These are phyloP conservation scores for Chironomus tepperi DNA, from an alignment of 1,140 invertebrate genomes.

Conservation along the genomic window DNA sequence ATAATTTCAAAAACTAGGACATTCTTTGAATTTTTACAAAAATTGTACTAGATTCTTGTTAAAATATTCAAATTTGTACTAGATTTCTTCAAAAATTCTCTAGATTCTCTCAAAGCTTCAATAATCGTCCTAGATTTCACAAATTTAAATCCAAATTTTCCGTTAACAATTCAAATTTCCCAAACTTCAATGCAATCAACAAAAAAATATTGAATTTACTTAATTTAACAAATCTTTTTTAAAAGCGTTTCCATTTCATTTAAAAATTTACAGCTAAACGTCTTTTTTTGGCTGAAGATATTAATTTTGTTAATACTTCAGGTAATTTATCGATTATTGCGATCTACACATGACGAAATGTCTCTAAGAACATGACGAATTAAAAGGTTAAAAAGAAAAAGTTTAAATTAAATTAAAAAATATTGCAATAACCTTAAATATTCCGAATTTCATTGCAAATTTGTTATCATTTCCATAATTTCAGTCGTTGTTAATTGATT, in stretches of 20 bases:
- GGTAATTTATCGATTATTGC: slow-evolving; percentile 9
- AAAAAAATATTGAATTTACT: neutral
- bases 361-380: slow-evolving; percentile 6
- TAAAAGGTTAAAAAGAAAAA: neutral
- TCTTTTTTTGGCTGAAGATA: neutral
- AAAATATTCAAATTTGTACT: too few species aligned
- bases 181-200: neutral
- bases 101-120: too few species aligned
- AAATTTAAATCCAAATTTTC: too few species aligned
- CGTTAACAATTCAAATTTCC: too few species aligned
- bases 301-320: neutral
- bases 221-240: neutral
- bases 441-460: neutral
- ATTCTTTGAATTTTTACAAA: too few species aligned
- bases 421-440: too few species aligned
- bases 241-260: neutral
- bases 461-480: neutral
- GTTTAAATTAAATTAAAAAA: neutral
- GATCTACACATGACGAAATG: slow-evolving; percentile 18
- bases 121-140: too few species aligned
- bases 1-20: too few species aligned
- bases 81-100: too few species aligned
- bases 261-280: neutral
- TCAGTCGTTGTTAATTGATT: neutral
- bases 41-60: too few species aligned